These are phyloP conservation scores for Drosophila seguyi DNA, from an alignment of 1,140 invertebrate genomes.

Conservation along the genomic window DNA sequence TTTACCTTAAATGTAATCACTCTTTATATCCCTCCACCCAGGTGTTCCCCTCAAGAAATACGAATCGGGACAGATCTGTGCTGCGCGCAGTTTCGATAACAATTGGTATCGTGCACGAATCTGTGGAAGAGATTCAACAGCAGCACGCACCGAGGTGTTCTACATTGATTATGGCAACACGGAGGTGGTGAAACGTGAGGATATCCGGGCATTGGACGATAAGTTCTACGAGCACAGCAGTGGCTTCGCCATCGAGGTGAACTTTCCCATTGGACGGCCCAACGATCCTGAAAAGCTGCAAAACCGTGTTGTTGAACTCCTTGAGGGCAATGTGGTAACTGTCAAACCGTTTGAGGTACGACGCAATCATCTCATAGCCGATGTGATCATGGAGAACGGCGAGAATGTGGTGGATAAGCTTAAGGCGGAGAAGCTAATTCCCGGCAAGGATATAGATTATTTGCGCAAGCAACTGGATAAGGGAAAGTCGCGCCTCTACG, in stretches of 20 bases:
- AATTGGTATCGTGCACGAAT: slow-evolving; percentile 90
- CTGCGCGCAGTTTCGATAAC: slow-evolving; percentile 87
- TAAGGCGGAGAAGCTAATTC: slow-evolving; percentile 56
- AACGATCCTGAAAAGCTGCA: slow-evolving; percentile 57
- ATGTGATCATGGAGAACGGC: slow-evolving; percentile 49
- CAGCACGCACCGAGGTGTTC: slow-evolving; percentile 86
- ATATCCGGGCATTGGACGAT: slow-evolving; percentile 86
- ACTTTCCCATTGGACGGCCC: slow-evolving; percentile 71
- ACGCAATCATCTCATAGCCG: slow-evolving; percentile 78
- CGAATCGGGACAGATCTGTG: slow-evolving; percentile 86
- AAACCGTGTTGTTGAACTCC: slow-evolving; percentile 42
- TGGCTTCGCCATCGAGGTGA: slow-evolving; percentile 86
- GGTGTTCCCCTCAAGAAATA: slow-evolving; percentile 57
- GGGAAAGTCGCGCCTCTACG: slow-evolving; percentile 68
- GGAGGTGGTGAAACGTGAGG: slow-evolving; percentile 86
- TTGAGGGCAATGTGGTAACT: slow-evolving; percentile 63
- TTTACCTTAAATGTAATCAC: neutral
- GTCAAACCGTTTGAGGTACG: slow-evolving; percentile 76
- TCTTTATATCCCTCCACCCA: neutral
- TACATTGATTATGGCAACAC: slow-evolving; percentile 93
- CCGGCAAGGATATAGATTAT: slow-evolving; percentile 67
- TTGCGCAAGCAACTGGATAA: slow-evolving; percentile 78
- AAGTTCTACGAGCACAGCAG: slow-evolving; percentile 86
- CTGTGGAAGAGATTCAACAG: slow-evolving; percentile 83
- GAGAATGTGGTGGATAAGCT: slow-evolving; percentile 61